A percentile compares a stretch with the other conserved stretches of the same genome.
phyloP scores from a whole-genome alignment of 2,113 vertebrate species.

The Macaca mulatta region DNA sequence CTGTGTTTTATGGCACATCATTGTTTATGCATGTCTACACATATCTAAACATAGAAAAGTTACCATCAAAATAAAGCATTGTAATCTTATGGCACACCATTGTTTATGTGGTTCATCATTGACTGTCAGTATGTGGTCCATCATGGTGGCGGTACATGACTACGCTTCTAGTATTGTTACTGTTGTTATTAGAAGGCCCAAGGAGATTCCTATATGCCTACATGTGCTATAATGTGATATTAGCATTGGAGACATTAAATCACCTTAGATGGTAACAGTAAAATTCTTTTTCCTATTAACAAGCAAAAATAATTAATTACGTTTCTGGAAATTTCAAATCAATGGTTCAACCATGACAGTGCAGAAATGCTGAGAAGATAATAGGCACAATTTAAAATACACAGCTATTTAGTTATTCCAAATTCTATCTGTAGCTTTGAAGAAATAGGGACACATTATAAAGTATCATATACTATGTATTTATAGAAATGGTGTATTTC shows the following conservation, averaged over 20 bases:
- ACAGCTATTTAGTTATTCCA: not conserved
- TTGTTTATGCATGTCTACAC: not conserved
- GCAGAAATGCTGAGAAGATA: not conserved
- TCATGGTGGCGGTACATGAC: not conserved
- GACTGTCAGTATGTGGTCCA: not conserved
- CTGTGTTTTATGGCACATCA: not conserved
- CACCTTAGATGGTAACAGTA: not conserved
- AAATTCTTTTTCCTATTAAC: not conserved
- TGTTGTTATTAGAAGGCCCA: not conserved
- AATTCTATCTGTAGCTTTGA: not conserved
- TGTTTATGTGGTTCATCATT: not conserved
- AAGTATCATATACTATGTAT: not conserved
- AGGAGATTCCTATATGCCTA: not conserved
- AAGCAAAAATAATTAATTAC: not conserved
- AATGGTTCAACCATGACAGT: not conserved
- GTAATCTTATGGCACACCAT: not conserved
- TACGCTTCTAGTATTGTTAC: not conserved
- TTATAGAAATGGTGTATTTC: not conserved
- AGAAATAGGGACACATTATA: not conserved
- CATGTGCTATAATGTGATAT: no score
- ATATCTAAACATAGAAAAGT: not conserved
- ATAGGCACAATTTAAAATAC: not conserved
- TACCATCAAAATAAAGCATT: not conserved
- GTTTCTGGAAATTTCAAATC: not conserved
- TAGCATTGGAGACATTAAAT: not conserved